Evolutionary conservation across 1,140 invertebrate genomes (phyloP), one percentile per base, ranked within the genome.

Genomic region (Belonocnema kinseyi): DNA sequence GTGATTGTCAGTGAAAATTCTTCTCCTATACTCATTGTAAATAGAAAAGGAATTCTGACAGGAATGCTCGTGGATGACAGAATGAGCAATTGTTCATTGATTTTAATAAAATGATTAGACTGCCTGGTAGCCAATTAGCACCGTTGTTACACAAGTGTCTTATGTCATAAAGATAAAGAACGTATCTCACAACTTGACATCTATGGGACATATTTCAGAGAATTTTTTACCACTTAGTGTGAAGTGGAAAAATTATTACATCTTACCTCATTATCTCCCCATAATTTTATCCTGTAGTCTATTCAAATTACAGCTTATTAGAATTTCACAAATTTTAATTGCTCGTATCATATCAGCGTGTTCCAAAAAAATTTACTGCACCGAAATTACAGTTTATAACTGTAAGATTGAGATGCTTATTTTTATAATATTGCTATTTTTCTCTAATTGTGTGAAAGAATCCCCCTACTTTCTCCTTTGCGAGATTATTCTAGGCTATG

Each of bases 11-110:
- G 61, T 46, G 61, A 66, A 66, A 66, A 66, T 66, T 14, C 40
- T 66, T 40, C 40, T 66, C 40, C 61, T 66, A 56, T 56, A 56
- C 21, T 56, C 54, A 19, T 19, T 56, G 54, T 66, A 16, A 66
- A 66, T 66, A 0, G 16, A 46, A 66, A 66, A 66, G 61, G 61
- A 66, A 40, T 66, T 66, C 26, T 6, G 53, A n/a, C 53, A 54
- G 33, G 26, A 66, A 61, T 46, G 21, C 40, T 33, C 26, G 4
- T 66, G 26, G 26, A 66, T n/a, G 21, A 40, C 12, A 40, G 26
- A 66, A 66, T 66, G 61, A 66, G n/a, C 26, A 66, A 66, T 66
- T 66, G 40, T 66, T 66, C 26, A 66, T 66, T 66, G 61, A 66
- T 66, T 66, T 66, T 66, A 40, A 66, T 66, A 21, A 40, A 40